Evolutionary conservation across 2,113 vertebrate genomes (phyloP), one percentile per base, ranked within the genome.

Genomic region (Prietella phreatophila): DNA sequence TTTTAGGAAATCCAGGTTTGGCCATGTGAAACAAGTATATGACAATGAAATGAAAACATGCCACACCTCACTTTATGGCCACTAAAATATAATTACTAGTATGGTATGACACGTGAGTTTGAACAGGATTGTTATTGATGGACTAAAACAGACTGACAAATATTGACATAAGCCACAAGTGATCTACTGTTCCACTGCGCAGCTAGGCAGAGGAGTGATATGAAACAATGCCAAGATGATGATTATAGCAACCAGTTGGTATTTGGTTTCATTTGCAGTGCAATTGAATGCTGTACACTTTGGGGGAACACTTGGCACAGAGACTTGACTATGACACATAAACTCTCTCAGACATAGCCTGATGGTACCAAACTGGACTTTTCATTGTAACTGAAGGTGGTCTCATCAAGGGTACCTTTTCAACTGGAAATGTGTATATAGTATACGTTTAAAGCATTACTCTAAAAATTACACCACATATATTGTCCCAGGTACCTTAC

Each of bases 1-100:
- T 42, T 87, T n/a, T 42, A 79, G 73, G 76, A 85, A 85, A 85
- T 80, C 65, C 69, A 20, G 67, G 47, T 55, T 82, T 75, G 47
- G 86, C 58, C 86, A 91, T 39, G 78, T 87, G 82, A 83, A 42
- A 80, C 39, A 53, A 85, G 78, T 61, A 65, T n/a, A 22, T 47
- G 71, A 5, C 56, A 65, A 47, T 47, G 42, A 47, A 47, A 47
- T 58, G 60, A 82, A 76, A 87, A 88, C 73, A 65, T 39, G 17
- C 42, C 39, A 78, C 79, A 25, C 75, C 20, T 56, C 73, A 27
- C 39, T 47, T 55, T 39, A 81, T 50, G 14, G 55, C 22, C 19
- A 36, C n/a, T 39, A 22, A 53, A 73, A 80, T 56, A 71, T 80
- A 13, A 78, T 82, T 79, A 47, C 15, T 55, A 47, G 82, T 85